Conservation (phyloP, 2,888 invertebrate genomes). For the Cylindroiulus punctatus region DNA sequence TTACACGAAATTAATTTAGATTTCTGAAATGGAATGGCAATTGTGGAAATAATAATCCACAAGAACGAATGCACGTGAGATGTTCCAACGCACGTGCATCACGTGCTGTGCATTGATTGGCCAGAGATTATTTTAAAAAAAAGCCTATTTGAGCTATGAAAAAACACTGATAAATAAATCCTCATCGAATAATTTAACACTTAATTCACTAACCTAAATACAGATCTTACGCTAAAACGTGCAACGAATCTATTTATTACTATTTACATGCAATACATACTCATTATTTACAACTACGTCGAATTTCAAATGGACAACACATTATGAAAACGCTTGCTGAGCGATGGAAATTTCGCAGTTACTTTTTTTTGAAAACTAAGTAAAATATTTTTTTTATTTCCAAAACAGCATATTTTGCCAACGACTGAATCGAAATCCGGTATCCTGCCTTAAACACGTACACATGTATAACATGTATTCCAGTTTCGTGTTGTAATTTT, state of each 20-base stretch:
- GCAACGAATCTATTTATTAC: not conserved
- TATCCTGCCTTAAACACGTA: not conserved
- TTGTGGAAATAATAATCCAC: no score
- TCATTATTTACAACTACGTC: not conserved
- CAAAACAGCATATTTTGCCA: not conserved
- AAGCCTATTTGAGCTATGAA: no score
- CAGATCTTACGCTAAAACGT: not conserved
- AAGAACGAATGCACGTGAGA: no score
- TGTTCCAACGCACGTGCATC: no score
- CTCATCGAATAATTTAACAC: not conserved
- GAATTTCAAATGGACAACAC: not conserved
- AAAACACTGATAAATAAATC: no score
- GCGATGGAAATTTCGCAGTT: not conserved
- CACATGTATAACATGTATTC: conserved; percentile 18
- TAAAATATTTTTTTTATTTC: not conserved
- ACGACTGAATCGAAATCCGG: not conserved
- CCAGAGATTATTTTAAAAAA: no score
- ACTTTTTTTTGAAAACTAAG: not conserved
- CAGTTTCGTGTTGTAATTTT: not conserved
- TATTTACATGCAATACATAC: not conserved
- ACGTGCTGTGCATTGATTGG: no score
- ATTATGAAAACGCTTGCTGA: not conserved
- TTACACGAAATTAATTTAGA: no score
- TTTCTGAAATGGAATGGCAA: no score
- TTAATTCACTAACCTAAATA: not conserved